Percentiles rank a stretch among this genome's conserved stretches.
Evolutionary conservation across 1,140 invertebrate species (phyloP).

Genomic region (Penaeus vannamei): DNA sequence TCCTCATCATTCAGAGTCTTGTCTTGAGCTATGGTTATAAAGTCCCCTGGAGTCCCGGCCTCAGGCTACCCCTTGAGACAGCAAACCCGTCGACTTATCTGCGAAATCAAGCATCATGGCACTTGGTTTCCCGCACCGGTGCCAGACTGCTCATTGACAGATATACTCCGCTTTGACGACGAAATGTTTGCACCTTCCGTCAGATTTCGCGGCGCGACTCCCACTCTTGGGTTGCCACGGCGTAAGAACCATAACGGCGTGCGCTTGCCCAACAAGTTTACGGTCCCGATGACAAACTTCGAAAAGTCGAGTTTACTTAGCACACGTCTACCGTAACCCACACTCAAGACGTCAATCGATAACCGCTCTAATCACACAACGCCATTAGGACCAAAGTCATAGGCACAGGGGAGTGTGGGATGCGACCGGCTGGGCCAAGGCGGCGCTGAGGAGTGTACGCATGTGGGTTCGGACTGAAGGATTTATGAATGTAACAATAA

Average conservation of each 20-base stretch:
- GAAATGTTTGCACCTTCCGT: slow-evolving; percentile 62
- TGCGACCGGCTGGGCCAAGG: slow-evolving; percentile 28
- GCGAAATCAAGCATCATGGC: slow-evolving; percentile 62
- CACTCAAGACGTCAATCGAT: slow-evolving; percentile 20
- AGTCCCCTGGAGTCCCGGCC: not conserved
- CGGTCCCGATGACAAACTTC: slow-evolving; percentile 67
- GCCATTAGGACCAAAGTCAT: slow-evolving; percentile 60
- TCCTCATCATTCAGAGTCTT: slow-evolving; percentile 8
- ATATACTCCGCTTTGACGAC: slow-evolving; percentile 61
- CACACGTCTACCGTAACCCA: slow-evolving; percentile 49
- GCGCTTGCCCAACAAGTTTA: slow-evolving; percentile 57
- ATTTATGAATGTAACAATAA: slow-evolving; percentile 68
- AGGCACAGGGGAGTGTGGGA: not conserved
- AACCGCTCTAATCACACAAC: slow-evolving; percentile 47
- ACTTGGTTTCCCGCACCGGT: slow-evolving; percentile 59
- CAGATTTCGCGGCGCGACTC: not conserved
- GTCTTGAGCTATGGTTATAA: not conserved
- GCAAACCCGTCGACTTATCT: slow-evolving; percentile 52
- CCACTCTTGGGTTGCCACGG: slow-evolving; percentile 45
- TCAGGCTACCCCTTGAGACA: slow-evolving; percentile 13
- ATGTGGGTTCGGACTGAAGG: slow-evolving; percentile 62
- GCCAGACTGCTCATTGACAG: slow-evolving; percentile 62
- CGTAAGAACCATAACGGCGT: slow-evolving; percentile 54
- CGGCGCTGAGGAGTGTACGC: slow-evolving; percentile 55
- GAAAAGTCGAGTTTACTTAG: slow-evolving; percentile 66